phyloP scores from a whole-genome alignment of 2,888 invertebrate species.

The Scaptomyza parva region DNA sequence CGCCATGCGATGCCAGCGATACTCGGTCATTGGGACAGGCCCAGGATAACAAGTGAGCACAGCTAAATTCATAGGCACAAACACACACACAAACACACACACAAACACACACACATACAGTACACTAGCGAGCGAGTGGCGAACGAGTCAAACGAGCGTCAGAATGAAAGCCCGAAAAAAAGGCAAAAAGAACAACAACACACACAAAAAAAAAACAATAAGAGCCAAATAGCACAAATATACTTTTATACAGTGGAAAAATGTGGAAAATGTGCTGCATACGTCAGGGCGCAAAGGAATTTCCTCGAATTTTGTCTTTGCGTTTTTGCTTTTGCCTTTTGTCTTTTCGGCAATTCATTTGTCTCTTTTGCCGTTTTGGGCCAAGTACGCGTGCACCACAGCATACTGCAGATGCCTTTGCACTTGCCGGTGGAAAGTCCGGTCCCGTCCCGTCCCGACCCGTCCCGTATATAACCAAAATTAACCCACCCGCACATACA shows the following conservation, averaged over 20 bases:
- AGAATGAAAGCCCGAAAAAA: conserved; percentile 5
- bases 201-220: not conserved
- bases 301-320: conserved; percentile 20
- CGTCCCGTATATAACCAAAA: too few relatives aligned
- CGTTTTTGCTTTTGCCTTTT: conserved; percentile 16
- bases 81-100: not conserved
- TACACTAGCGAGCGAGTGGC: conserved; percentile 15
- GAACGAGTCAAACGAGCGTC: conserved; percentile 7
- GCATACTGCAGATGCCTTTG: not conserved
- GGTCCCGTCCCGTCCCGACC: too few relatives aligned
- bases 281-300: conserved; percentile 57
- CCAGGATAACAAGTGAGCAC: conserved; percentile 53
- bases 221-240: conserved; percentile 7
- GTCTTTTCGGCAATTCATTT: conserved; percentile 17
- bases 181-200: not conserved
- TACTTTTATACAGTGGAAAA: conserved; percentile 15
- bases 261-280: conserved; percentile 45
- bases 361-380: conserved; percentile 8
- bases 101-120: conserved; percentile 2
- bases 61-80: not conserved
- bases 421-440: conserved; percentile 21
- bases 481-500: conserved; percentile 3
- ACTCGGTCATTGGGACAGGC: conserved; percentile 82
- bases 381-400: conserved; percentile 29
- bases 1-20: conserved; percentile 37